These are phyloP conservation scores for Hylaeus anthracinus DNA, from an alignment of 1,140 invertebrate genomes.

Conservation along the genomic window DNA sequence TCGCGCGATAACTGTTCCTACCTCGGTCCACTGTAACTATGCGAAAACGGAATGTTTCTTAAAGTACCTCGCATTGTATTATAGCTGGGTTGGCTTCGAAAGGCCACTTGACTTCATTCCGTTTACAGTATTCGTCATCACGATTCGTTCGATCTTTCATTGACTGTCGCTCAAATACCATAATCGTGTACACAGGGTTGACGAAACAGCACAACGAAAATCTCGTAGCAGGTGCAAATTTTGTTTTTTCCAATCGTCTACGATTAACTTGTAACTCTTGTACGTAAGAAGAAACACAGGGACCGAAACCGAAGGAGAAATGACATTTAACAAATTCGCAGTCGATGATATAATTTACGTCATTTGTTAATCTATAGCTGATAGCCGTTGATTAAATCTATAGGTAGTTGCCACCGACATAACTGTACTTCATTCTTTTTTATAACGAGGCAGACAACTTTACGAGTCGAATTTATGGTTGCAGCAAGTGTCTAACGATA, in stretches of 20 bases:
- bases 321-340: not conserved
- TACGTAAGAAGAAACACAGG: conserved; percentile 17
- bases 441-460: too few relatives aligned
- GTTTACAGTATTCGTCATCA: too few relatives aligned
- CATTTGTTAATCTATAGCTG: too few relatives aligned
- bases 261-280: not conserved
- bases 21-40: conserved; percentile 16
- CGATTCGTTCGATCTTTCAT: not conserved
- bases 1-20: conserved; percentile 34
- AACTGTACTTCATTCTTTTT: too few relatives aligned
- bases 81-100: not conserved
- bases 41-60: conserved; percentile 5
- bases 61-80: conserved; percentile 27
- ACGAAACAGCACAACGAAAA: conserved; percentile 21
- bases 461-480: too few relatives aligned
- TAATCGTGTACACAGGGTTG: not conserved
- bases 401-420: too few relatives aligned
- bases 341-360: too few relatives aligned
- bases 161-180: not conserved
- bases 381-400: too few relatives aligned
- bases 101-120: not conserved
- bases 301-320: conserved; percentile 25
- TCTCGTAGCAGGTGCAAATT: not conserved
- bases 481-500: too few relatives aligned
- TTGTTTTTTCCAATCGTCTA: conserved; percentile 3